phyloP scores from a whole-genome alignment of 2,888 invertebrate genomes.

The Sepiola atlantica region DNA sequence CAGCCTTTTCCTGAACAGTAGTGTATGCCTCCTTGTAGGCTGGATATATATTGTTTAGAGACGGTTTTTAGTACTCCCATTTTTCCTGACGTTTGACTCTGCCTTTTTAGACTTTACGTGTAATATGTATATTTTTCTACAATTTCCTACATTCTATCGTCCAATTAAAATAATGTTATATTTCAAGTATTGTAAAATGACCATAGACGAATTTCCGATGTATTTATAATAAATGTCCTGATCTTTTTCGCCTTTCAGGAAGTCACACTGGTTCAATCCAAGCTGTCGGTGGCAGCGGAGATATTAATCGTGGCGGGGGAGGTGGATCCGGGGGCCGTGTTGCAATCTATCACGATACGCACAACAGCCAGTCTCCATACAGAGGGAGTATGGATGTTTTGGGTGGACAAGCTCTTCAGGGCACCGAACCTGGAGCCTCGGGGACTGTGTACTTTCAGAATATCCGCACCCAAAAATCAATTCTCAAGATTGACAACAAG shows the following conservation, averaged over 20 bases:
- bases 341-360: constrained; percentile 62
- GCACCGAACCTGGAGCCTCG: constrained; percentile 63
- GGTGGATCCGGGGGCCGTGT: constrained; percentile 65
- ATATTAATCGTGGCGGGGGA: constrained; percentile 54
- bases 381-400: constrained; percentile 58
- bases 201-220: no score
- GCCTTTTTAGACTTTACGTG: no score
- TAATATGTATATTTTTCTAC: no score
- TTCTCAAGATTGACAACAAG: constrained; percentile 61
- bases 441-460: constrained; percentile 62
- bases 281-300: constrained; percentile 61
- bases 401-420: constrained; percentile 55
- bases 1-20: no score
- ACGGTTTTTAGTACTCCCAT: no score
- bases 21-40: no score
- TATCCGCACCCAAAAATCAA: constrained; percentile 50
- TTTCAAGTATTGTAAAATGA: no score
- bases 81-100: no score
- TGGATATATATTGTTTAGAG: no score
- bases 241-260: constrained; percentile 53
- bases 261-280: constrained; percentile 65
- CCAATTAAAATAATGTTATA: no score
- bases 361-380: constrained; percentile 58
- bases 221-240: no score
- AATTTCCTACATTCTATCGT: no score